Evolutionary conservation across 2,888 invertebrate species (phyloP).

Genomic region (Perizoma flavofasciatum): DNA sequence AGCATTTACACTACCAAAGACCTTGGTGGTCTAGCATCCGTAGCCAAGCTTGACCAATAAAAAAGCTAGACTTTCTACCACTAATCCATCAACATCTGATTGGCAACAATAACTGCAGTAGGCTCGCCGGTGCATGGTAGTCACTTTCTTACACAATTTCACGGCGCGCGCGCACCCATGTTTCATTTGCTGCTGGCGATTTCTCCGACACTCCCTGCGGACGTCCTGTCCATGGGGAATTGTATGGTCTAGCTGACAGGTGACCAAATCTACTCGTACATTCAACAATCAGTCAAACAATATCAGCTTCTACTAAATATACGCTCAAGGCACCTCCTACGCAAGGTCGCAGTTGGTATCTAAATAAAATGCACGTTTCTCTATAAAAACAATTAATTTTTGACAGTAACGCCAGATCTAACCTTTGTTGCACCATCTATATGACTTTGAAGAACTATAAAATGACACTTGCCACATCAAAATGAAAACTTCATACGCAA

Average conservation of each 20-base stretch:
- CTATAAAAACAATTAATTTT: too few relatives aligned
- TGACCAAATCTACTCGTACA: not conserved
- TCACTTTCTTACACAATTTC: conserved; percentile 79
- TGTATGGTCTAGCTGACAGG: conserved; percentile 15
- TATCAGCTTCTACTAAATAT: too few relatives aligned
- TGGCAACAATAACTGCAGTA: conserved; percentile 25
- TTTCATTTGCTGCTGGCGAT: conserved; percentile 61
- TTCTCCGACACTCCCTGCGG: conserved; percentile 66
- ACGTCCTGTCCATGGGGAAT: conserved; percentile 53
- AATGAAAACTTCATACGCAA: too few relatives aligned
- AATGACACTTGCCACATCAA: too few relatives aligned
- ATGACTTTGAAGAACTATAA: too few relatives aligned
- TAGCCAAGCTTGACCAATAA: conserved; percentile 15
- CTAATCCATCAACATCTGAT: conserved; percentile 21
- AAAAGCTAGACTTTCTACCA: conserved; percentile 27
- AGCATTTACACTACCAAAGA: not conserved
- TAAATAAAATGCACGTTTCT: too few relatives aligned
- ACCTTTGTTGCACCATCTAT: too few relatives aligned
- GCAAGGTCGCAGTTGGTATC: too few relatives aligned
- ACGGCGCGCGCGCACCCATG: conserved; percentile 68
- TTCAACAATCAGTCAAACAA: too few relatives aligned
- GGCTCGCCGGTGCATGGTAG: conserved; percentile 36
- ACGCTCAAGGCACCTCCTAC: too few relatives aligned
- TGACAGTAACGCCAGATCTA: too few relatives aligned
- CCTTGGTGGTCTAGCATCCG: not conserved